Evolutionary conservation across 1,140 invertebrate genomes (phyloP).

Genomic region (Lordiphosa mommai): DNA sequence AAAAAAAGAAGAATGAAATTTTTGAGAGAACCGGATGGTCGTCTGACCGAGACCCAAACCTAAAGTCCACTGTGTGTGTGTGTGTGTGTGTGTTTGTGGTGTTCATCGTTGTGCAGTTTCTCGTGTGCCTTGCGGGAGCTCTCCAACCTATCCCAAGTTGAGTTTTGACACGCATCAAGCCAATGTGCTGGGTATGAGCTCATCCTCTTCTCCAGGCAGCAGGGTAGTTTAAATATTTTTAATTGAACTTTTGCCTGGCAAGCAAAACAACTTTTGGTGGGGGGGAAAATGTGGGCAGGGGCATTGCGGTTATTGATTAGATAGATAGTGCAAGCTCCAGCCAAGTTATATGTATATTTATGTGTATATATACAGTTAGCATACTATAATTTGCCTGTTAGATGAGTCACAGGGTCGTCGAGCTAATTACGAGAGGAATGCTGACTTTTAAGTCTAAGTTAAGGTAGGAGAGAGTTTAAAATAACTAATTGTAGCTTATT

Average conservation of each 20-base stretch:
- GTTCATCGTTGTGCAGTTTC: constrained; percentile 28
- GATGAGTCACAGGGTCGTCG: constrained; percentile 8
- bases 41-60: constrained; percentile 16
- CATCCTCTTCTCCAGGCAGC: constrained; percentile 19
- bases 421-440: no score
- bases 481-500: no score
- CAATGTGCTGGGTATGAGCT: constrained; percentile 21
- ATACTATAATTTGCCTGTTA: constrained; percentile 38
- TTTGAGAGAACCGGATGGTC: constrained; percentile 68
- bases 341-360: constrained; percentile 22
- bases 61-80: not conserved
- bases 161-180: constrained; percentile 64
- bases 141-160: constrained; percentile 74
- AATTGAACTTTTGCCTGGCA: constrained; percentile 58
- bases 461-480: no score
- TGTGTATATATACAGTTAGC: constrained; percentile 14
- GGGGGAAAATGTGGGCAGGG: constrained; percentile 7
- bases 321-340: constrained; percentile 41
- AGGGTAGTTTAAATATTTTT: constrained; percentile 68
- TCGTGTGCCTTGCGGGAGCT: constrained; percentile 62
- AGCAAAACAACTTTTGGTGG: constrained; percentile 22
- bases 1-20: constrained; percentile 72
- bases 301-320: constrained; percentile 69
- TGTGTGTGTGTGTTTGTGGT: not conserved
- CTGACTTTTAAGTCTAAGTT: no score